These are phyloP conservation scores for Syrmaticus mikado DNA, from an alignment of 2,113 vertebrate genomes.

Conservation along the genomic window DNA sequence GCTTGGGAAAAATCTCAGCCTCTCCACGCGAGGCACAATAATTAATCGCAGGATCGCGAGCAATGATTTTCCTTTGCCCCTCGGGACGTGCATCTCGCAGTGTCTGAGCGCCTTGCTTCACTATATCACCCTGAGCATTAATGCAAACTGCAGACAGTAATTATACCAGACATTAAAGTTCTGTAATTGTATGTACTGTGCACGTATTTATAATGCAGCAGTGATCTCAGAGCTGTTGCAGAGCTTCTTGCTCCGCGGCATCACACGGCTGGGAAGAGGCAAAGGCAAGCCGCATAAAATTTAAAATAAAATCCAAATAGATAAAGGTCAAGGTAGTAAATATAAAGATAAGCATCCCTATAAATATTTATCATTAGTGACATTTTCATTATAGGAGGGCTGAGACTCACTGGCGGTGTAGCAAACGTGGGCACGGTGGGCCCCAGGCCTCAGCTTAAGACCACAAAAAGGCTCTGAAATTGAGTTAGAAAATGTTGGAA, in stretches of 20 bases:
- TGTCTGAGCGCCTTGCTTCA: not conserved
- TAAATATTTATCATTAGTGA: constrained; percentile 56
- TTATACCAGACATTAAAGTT: constrained; percentile 60
- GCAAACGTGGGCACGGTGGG: not conserved
- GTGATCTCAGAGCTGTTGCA: not conserved
- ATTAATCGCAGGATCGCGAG: constrained; percentile 1
- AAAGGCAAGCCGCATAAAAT: constrained; percentile 27
- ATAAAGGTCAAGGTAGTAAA: constrained; percentile 66
- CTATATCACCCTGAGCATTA: constrained; percentile 39
- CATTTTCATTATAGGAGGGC: constrained; percentile 30
- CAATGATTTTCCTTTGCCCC: not conserved
- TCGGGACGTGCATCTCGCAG: not conserved
- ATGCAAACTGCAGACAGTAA: constrained; percentile 50
- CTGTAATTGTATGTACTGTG: constrained; percentile 8
- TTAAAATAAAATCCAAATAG: constrained; percentile 26
- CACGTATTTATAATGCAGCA: not conserved
- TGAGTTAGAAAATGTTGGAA: not conserved
- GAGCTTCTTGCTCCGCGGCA: not conserved
- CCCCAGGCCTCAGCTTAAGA: fast-evolving
- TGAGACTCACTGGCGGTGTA: not conserved
- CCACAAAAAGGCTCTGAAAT: not conserved
- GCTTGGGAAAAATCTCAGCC: not conserved
- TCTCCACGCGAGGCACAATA: not conserved
- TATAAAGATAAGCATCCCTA: constrained; percentile 56
- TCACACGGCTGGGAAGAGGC: not conserved